Conservation (phyloP, 2,113 vertebrate species). For the Scopus umbretta region DNA sequence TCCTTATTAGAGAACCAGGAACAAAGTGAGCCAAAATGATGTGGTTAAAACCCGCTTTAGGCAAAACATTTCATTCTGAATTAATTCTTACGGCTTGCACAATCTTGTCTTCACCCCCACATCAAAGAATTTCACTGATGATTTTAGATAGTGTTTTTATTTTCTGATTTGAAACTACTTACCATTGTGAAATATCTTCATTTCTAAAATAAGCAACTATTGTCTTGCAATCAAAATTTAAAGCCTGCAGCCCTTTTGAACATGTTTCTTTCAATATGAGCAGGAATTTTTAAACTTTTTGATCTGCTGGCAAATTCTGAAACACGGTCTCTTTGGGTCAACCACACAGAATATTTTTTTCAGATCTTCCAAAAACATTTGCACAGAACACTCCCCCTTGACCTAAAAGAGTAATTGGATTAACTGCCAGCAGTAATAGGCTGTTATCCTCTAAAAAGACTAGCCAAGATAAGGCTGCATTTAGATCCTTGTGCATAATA, state of each 20-base stretch:
- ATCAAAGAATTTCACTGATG: not conserved
- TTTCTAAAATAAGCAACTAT: not conserved
- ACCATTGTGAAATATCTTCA: not conserved
- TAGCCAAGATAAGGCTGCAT: slow-evolving; percentile 6
- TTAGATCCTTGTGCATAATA: not conserved
- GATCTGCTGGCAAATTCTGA: not conserved
- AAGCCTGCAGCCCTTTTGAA: not conserved
- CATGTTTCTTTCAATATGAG: not conserved
- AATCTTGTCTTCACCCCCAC: not conserved
- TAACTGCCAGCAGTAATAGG: slow-evolving; percentile 7
- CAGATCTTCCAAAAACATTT: slow-evolving; percentile 15
- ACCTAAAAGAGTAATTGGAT: slow-evolving; percentile 57
- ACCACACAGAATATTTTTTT: not conserved
- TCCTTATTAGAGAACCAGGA: not conserved
- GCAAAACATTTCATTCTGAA: not conserved
- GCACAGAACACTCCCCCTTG: not conserved
- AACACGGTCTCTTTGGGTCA: not conserved
- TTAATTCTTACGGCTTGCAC: not conserved
- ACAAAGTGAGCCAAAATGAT: not conserved
- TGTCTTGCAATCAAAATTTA: not conserved
- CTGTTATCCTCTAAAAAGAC: slow-evolving; percentile 16
- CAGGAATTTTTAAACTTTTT: not conserved
- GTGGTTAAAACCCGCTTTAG: not conserved
- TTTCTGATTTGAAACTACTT: not conserved
- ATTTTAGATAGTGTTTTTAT: not conserved